phyloP scores from a whole-genome alignment of 2,797 vertebrate genomes.

The Phalloptychus januarius region DNA sequence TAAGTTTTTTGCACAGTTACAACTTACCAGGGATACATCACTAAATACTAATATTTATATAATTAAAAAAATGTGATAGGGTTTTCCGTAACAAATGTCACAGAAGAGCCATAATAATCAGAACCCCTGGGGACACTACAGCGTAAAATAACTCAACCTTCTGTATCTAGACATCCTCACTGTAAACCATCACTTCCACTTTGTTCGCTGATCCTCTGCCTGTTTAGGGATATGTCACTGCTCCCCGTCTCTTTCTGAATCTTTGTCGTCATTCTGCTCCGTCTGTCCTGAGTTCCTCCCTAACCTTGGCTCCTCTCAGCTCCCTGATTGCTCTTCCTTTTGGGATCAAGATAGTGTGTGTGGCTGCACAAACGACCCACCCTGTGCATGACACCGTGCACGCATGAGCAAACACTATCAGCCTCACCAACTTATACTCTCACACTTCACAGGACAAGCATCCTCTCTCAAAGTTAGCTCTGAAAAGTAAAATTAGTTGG shows the following conservation, averaged over 20 bases:
- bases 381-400: conserved; percentile 71
- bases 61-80: not conserved
- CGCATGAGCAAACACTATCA: conserved; percentile 16
- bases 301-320: conserved; percentile 60
- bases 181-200: conserved; percentile 47
- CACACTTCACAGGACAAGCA: conserved; percentile 42
- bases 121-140: not conserved
- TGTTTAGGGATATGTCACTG: conserved; percentile 47
- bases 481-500: conserved; percentile 50
- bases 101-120: not conserved
- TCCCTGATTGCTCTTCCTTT: conserved; percentile 82
- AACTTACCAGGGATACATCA: not conserved
- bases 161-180: conserved; percentile 21
- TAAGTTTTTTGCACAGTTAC: not conserved
- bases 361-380: conserved; percentile 61
- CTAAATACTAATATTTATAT: not conserved
- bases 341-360: conserved; percentile 68
- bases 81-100: not conserved
- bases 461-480: conserved; percentile 35
- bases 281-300: conserved; percentile 57
- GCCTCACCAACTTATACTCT: conserved; percentile 26
- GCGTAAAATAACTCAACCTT: conserved; percentile 12
- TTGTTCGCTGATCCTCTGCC: conserved; percentile 37
- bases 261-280: conserved; percentile 46
- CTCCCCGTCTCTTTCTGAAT: conserved; percentile 53